These are phyloP conservation scores for Percopsis omiscomaycus DNA, from an alignment of 2,797 vertebrate genomes.

Conservation along the genomic window DNA sequence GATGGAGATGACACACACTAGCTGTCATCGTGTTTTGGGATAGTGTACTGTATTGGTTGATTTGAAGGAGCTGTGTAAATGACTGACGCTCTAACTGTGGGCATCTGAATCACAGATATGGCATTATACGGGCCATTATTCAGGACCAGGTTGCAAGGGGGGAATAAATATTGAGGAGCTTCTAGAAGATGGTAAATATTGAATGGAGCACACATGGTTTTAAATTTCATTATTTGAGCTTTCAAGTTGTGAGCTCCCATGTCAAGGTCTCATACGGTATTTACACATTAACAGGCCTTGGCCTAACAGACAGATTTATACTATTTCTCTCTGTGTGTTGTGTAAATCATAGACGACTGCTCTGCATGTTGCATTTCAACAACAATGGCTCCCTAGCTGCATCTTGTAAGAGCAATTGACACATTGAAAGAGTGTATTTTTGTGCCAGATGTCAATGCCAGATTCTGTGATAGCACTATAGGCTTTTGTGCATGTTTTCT, in stretches of 20 bases:
- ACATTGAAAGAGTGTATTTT: too few relatives aligned
- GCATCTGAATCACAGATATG: constrained; percentile 58
- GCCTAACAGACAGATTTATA: not conserved
- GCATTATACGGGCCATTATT: constrained; percentile 71
- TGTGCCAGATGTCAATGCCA: too few relatives aligned
- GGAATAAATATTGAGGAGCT: constrained; percentile 67
- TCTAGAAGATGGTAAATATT: constrained; percentile 60
- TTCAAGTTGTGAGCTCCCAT: constrained; percentile 39
- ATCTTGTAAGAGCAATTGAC: too few relatives aligned
- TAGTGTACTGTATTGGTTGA: constrained; percentile 39
- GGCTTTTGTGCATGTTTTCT: too few relatives aligned
- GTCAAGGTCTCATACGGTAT: constrained; percentile 28
- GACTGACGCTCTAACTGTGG: constrained; percentile 52
- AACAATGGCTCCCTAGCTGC: too few relatives aligned
- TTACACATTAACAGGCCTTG: not conserved
- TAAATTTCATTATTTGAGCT: constrained; percentile 58
- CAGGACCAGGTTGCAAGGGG: constrained; percentile 50
- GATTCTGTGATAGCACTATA: too few relatives aligned
- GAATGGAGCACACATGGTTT: constrained; percentile 57
- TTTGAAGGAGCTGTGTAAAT: constrained; percentile 50
- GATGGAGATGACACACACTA: constrained; percentile 34
- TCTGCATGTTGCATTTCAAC: too few relatives aligned
- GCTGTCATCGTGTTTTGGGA: constrained; percentile 47
- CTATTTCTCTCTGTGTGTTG: not conserved
- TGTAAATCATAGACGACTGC: too few relatives aligned